phyloP scores from a whole-genome alignment of 2,113 vertebrate genomes.

The Nanorana parkeri region DNA sequence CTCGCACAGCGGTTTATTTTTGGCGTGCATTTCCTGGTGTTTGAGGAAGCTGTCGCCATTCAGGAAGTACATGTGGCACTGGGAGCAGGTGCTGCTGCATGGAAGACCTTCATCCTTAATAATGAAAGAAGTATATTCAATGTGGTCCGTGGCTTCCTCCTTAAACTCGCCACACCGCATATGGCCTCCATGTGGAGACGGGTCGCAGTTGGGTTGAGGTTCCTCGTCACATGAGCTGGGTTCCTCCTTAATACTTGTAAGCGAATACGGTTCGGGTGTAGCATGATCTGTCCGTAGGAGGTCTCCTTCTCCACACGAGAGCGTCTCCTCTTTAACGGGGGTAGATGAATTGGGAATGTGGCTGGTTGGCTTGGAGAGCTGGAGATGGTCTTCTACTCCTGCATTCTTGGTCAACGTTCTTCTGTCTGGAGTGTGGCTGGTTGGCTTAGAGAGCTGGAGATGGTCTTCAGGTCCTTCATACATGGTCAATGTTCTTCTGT shows the following conservation, averaged over 20 bases:
- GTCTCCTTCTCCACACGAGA: neutral
- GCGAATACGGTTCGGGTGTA: no score
- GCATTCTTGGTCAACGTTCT: no score
- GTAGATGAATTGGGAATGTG: neutral
- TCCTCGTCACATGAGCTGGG: neutral
- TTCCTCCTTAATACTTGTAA: neutral
- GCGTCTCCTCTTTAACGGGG: neutral
- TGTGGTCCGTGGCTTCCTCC: neutral
- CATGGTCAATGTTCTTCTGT: no score
- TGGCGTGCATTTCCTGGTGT: neutral
- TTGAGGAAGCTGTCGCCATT: neutral
- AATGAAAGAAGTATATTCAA: neutral
- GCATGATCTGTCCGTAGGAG: neutral
- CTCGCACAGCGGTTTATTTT: no score
- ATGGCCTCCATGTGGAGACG: neutral
- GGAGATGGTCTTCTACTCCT: no score
- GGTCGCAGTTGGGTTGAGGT: neutral
- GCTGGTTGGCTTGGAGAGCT: no score
- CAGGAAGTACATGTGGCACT: neutral
- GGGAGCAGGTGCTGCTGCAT: neutral
- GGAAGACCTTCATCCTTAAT: neutral
- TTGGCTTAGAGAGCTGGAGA: no score
- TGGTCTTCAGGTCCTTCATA: no score
- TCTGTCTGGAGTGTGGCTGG: no score
- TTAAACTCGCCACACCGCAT: no score